Evolutionary conservation across 2,113 vertebrate species (phyloP).

Genomic region (Periophthalmodon schlosseri): DNA sequence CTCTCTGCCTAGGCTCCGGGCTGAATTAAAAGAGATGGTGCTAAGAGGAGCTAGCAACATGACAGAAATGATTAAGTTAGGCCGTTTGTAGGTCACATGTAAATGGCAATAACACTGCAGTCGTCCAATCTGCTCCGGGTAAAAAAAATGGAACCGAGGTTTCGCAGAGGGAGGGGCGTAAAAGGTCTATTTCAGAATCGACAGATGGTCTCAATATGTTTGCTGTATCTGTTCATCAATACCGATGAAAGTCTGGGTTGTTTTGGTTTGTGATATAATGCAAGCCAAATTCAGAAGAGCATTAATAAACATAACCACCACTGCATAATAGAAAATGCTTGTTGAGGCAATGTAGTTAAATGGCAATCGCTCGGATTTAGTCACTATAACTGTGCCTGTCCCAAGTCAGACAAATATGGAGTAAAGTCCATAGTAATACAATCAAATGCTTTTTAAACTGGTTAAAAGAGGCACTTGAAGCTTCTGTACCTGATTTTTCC

Average conservation of each 20-base stretch:
- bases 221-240: not conserved
- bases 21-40: slow-evolving; percentile 53
- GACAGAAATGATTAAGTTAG: slow-evolving; percentile 37
- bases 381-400: not conserved
- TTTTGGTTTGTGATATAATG: not conserved
- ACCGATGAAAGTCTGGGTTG: not conserved
- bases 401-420: not conserved
- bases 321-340: not conserved
- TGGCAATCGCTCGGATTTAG: not conserved
- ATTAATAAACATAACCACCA: not conserved
- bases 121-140: not conserved
- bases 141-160: not conserved
- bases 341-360: not conserved
- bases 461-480: no score
- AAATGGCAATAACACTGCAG: slow-evolving; percentile 28
- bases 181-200: slow-evolving; percentile 13
- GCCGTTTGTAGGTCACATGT: slow-evolving; percentile 42
- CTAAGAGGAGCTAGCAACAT: slow-evolving; percentile 35
- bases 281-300: not conserved
- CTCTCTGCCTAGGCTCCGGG: slow-evolving; percentile 26
- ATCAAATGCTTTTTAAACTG: not conserved
- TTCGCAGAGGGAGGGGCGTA: slow-evolving; percentile 6
- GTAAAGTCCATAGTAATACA: not conserved
- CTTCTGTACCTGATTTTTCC: no score
- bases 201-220: slow-evolving; percentile 3